Evolutionary conservation across 2,797 vertebrate species (phyloP).

Genomic region (Phoebastria nigripes): DNA sequence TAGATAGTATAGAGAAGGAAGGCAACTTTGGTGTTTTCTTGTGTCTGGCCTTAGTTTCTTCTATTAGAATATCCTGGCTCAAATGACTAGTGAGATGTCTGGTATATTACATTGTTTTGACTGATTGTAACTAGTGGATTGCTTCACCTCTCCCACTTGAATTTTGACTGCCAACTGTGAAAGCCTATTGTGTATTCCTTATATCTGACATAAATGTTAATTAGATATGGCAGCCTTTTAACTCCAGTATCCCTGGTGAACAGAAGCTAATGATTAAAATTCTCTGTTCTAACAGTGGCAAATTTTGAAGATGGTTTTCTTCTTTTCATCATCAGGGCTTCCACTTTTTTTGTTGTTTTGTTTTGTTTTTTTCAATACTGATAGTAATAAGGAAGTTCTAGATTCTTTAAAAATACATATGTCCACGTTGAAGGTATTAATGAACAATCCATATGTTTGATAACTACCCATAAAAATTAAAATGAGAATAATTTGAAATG

Average conservation of each 20-base stretch:
- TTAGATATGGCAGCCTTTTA: slow-evolving; percentile 24
- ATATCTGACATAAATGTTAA: slow-evolving; percentile 31
- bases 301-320: neutral
- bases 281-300: neutral
- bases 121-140: neutral
- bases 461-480: neutral
- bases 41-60: neutral
- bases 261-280: neutral
- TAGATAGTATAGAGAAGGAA: neutral
- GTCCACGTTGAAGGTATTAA: neutral
- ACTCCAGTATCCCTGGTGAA: neutral
- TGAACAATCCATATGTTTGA: neutral
- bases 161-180: slow-evolving; percentile 1
- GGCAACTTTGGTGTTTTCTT: neutral
- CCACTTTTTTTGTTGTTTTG: neutral
- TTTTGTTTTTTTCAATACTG: neutral
- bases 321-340: neutral
- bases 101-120: neutral
- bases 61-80: neutral
- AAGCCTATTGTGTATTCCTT: neutral
- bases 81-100: neutral
- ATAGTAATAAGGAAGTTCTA: neutral
- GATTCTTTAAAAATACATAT: neutral
- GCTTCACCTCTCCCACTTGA: neutral
- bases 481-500: neutral